phyloP scores from a whole-genome alignment of 2,797 vertebrate species.

The Margarornis squamiger region DNA sequence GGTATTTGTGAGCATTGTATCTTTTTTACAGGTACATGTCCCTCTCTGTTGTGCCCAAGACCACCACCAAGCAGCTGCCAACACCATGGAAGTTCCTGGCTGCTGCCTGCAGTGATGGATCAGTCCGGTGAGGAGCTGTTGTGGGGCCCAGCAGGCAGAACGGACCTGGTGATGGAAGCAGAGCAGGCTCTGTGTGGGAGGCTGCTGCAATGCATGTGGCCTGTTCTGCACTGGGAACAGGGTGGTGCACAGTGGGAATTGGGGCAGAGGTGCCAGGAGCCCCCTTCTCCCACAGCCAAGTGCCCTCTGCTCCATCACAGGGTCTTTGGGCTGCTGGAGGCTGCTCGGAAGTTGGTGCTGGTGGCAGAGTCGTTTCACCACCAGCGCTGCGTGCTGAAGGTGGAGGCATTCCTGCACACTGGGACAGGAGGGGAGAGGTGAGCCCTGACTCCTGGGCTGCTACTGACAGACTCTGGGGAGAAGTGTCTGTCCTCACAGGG shows the following conservation, averaged over 20 bases:
- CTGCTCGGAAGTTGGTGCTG: slow-evolving; percentile 74
- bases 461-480: rapidly evolving
- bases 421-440: slow-evolving; percentile 43
- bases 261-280: neutral
- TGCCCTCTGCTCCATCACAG: slow-evolving; percentile 61
- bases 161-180: rapidly evolving
- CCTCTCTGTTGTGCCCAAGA: slow-evolving; percentile 74
- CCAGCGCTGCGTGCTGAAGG: slow-evolving; percentile 91
- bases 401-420: slow-evolving; percentile 78
- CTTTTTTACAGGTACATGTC: slow-evolving; percentile 88
- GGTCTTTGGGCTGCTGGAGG: slow-evolving; percentile 85
- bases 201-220: rapidly evolving
- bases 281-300: neutral
- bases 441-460: neutral
- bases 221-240: neutral
- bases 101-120: slow-evolving; percentile 91
- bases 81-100: slow-evolving; percentile 75
- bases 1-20: rapidly evolving
- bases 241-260: rapidly evolving
- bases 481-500: rapidly evolving
- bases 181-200: neutral
- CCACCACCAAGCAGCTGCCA: neutral
- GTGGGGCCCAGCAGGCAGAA: neutral
- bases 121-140: slow-evolving; percentile 81
- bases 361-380: slow-evolving; percentile 90